Conservation (phyloP, 2,113 vertebrate genomes). For the Tympanuchus pallidicinctus region DNA sequence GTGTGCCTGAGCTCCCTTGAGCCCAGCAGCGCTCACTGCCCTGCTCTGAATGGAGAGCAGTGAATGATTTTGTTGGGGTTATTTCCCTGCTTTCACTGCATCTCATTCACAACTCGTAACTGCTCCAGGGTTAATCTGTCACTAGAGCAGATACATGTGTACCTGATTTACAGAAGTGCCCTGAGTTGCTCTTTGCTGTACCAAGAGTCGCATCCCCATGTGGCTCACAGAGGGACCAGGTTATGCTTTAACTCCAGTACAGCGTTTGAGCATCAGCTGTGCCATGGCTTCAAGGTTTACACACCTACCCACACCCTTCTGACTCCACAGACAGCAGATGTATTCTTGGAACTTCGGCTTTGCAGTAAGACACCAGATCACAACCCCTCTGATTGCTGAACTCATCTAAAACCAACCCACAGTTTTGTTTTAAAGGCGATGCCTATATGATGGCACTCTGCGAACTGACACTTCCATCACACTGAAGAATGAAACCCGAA, state of each 20-base stretch:
- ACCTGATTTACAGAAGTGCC: not conserved
- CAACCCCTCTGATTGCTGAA: not conserved
- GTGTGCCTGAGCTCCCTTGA: not conserved
- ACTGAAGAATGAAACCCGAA: not conserved
- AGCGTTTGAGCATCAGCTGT: not conserved
- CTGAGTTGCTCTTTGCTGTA: not conserved
- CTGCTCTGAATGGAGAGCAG: not conserved
- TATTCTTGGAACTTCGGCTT: not conserved
- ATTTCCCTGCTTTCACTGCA: not conserved
- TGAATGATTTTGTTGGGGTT: not conserved
- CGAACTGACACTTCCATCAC: not conserved
- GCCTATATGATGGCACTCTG: fast-evolving
- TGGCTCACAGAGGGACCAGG: not conserved
- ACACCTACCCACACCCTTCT: not conserved
- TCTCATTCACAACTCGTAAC: not conserved
- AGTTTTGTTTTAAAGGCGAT: not conserved
- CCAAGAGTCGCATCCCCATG: not conserved
- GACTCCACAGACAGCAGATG: not conserved
- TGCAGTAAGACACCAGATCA: not conserved
- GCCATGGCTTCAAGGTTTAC: not conserved
- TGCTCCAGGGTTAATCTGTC: not conserved
- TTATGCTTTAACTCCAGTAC: not conserved
- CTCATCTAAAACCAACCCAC: not conserved
- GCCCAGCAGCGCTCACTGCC: not conserved
- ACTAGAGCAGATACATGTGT: not conserved